Conservation (phyloP, 1,140 invertebrate species). For the Liolophura sinensis region DNA sequence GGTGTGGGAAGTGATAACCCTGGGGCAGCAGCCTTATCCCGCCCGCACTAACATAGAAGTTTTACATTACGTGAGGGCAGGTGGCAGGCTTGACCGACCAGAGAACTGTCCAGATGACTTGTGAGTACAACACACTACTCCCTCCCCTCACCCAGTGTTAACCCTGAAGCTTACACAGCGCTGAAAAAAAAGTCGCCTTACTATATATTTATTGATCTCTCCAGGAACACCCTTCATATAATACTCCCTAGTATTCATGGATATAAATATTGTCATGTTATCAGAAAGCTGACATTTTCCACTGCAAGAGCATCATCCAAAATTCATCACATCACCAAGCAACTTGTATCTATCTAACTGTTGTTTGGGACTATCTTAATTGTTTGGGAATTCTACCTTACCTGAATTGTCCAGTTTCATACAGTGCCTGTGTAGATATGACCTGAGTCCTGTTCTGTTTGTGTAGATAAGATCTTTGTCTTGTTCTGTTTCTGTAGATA, state of each 20-base stretch:
- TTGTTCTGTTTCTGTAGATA: not conserved
- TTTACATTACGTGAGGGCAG: slow-evolving; percentile 81
- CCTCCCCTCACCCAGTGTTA: no score
- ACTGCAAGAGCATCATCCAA: no score
- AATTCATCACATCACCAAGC: no score
- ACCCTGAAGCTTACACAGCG: not conserved
- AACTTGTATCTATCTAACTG: no score
- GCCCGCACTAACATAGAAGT: slow-evolving; percentile 90
- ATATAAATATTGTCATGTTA: not conserved
- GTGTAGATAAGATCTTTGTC: not conserved
- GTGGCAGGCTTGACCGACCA: slow-evolving; percentile 76
- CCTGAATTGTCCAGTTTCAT: no score
- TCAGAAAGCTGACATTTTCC: no score
- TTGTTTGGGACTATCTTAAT: no score
- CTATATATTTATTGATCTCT: not conserved
- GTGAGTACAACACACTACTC: slow-evolving; percentile 62
- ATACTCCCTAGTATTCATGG: not conserved
- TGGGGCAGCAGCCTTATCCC: slow-evolving; percentile 95
- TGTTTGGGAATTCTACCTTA: no score
- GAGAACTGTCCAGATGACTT: slow-evolving; percentile 79
- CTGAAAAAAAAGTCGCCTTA: not conserved
- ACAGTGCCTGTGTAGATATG: no score
- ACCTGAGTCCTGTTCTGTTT: no score
- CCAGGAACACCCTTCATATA: not conserved
- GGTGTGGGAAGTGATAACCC: slow-evolving; percentile 94